Percentiles rank a stretch among this genome's conserved stretches.
Conservation (phyloP, 2,888 invertebrate species). For the Sthenelais limicola region DNA sequence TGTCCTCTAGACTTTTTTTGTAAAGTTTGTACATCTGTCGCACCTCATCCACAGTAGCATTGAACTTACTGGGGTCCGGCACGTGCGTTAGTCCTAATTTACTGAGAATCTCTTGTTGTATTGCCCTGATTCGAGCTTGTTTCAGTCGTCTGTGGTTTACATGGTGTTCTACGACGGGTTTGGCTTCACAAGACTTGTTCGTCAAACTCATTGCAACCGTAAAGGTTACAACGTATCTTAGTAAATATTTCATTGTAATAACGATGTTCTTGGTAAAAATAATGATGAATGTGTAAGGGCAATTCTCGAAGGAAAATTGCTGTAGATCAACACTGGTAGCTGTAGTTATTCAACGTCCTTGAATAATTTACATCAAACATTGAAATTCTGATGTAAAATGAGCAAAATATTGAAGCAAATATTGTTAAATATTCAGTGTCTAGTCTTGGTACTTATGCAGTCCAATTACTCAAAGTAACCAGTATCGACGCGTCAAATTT, state of each 20-base stretch:
- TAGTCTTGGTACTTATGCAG: too few relatives aligned
- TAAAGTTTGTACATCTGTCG: constrained; percentile 48
- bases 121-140: constrained; percentile 43
- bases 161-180: constrained; percentile 20
- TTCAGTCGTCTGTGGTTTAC: constrained; percentile 36
- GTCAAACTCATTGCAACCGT: constrained; percentile 21
- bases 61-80: constrained; percentile 47
- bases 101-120: constrained; percentile 47
- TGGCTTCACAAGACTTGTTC: constrained; percentile 21
- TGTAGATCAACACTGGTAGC: too few relatives aligned
- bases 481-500: too few relatives aligned
- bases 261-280: too few relatives aligned
- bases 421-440: too few relatives aligned
- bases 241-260: constrained; percentile 21
- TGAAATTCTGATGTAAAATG: too few relatives aligned
- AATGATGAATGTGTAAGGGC: too few relatives aligned
- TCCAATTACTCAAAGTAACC: too few relatives aligned
- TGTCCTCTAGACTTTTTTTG: constrained; percentile 47
- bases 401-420: too few relatives aligned
- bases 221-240: constrained; percentile 27
- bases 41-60: constrained; percentile 48
- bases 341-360: too few relatives aligned
- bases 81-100: constrained; percentile 79
- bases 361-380: too few relatives aligned
- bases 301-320: too few relatives aligned